phyloP scores from a whole-genome alignment of 1,140 invertebrate species.

The Medauroidea extradentata region DNA sequence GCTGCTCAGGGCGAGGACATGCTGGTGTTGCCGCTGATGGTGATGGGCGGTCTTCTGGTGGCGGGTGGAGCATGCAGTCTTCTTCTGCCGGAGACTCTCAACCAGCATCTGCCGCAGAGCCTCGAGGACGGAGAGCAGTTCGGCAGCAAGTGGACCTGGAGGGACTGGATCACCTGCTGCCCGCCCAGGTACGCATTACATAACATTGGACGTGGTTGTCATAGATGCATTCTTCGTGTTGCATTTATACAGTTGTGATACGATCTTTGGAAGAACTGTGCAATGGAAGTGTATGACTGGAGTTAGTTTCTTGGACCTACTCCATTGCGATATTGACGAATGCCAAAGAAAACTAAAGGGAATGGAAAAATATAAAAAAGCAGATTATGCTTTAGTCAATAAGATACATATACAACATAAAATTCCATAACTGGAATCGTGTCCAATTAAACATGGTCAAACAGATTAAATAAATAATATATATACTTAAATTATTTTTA shows the following conservation, averaged over 20 bases:
- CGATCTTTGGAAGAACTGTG: too few relatives aligned
- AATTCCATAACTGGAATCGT: too few relatives aligned
- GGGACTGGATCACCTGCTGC: slow-evolving; percentile 7
- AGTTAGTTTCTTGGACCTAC: too few relatives aligned
- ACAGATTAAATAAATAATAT: background rate
- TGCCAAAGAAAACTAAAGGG: too few relatives aligned
- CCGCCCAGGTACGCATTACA: slow-evolving; percentile 7
- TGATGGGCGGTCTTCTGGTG: slow-evolving; percentile 45
- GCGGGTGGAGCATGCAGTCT: slow-evolving; percentile 44
- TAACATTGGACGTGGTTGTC: too few relatives aligned
- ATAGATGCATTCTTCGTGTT: background rate
- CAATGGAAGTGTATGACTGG: too few relatives aligned
- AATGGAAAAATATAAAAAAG: too few relatives aligned
- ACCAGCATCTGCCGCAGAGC: slow-evolving; percentile 45
- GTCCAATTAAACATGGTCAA: background rate
- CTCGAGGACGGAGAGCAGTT: slow-evolving; percentile 41
- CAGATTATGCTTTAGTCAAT: too few relatives aligned
- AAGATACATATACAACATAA: too few relatives aligned
- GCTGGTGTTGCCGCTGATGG: slow-evolving; percentile 40
- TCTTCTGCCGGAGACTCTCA: slow-evolving; percentile 48
- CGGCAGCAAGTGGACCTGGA: slow-evolving; percentile 19
- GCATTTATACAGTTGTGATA: too few relatives aligned
- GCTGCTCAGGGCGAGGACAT: slow-evolving; percentile 9
- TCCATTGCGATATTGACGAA: background rate
- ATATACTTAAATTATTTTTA: background rate